A percentile compares a stretch with the other conserved stretches of the same genome.
Evolutionary conservation across 2,113 vertebrate genomes (phyloP).

Genomic region (Sander vitreus): DNA sequence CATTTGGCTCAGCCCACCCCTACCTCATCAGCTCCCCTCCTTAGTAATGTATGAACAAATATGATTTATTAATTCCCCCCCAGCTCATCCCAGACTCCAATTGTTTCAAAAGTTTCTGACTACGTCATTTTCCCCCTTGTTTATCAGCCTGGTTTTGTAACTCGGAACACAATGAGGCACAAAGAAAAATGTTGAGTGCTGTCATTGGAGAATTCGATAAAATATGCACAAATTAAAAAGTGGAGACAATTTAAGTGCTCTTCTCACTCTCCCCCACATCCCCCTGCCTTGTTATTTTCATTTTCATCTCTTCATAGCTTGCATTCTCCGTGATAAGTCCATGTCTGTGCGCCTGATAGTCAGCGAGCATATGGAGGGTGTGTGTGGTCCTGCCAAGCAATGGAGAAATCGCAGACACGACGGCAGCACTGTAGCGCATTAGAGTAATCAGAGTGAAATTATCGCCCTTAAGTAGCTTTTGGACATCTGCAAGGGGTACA

Average conservation of each 20-base stretch:
- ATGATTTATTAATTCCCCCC: constrained; percentile 79
- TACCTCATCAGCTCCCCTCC: constrained; percentile 63
- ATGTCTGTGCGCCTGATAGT: constrained; percentile 59
- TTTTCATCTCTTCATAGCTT: constrained; percentile 63
- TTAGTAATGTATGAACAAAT: constrained; percentile 83
- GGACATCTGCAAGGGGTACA: constrained; percentile 70
- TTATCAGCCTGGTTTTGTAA: constrained; percentile 71
- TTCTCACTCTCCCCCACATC: neutral
- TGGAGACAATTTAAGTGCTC: constrained; percentile 59
- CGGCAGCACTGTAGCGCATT: constrained; percentile 63
- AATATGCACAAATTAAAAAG: constrained; percentile 78
- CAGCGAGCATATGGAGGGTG: constrained; percentile 71
- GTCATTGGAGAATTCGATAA: constrained; percentile 68
- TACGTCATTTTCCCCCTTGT: constrained; percentile 72
- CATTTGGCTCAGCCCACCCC: constrained; percentile 59
- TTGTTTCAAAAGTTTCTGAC: constrained; percentile 75
- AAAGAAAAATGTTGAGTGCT: constrained; percentile 60
- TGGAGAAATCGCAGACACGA: constrained; percentile 68
- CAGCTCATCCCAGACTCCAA: constrained; percentile 59
- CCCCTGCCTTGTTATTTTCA: constrained; percentile 46
- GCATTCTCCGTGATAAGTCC: constrained; percentile 52
- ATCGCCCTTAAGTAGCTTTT: constrained; percentile 76
- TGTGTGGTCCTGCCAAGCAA: constrained; percentile 74
- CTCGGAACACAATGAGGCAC: constrained; percentile 61
- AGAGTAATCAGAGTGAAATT: constrained; percentile 77